Conservation (phyloP, 2,888 invertebrate species). For the Orthosia cruda region DNA sequence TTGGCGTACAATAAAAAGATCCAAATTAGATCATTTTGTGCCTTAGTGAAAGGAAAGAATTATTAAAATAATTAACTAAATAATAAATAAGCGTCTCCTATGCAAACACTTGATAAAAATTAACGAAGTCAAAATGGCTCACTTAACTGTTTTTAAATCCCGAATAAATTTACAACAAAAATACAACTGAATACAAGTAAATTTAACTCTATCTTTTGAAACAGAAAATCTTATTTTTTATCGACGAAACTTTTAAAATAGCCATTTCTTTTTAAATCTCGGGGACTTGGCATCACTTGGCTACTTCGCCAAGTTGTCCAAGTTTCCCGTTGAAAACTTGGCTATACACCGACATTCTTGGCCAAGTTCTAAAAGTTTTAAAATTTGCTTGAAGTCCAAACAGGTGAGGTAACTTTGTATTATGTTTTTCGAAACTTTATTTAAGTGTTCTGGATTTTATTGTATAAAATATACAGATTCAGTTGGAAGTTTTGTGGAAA, state of each 20-base stretch:
- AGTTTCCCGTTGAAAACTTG: conserved; percentile 60
- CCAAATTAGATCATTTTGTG: not conserved
- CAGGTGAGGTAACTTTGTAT: conserved; percentile 55
- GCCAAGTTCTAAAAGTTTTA: conserved; percentile 58
- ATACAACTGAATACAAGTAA: not conserved
- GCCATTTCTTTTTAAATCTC: conserved; percentile 58
- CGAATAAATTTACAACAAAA: conserved; percentile 3
- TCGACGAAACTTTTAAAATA: conserved; percentile 46
- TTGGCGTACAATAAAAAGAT: not conserved
- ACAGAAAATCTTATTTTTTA: conserved; percentile 43
- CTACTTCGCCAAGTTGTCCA: conserved; percentile 48
- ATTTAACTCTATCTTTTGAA: conserved; percentile 30
- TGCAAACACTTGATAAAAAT: not conserved
- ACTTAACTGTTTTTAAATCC: conserved; percentile 22
- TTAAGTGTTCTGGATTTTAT: not conserved
- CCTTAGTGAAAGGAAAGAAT: not conserved
- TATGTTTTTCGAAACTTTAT: conserved; percentile 36
- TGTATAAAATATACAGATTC: conserved; percentile 10
- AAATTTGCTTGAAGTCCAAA: conserved; percentile 48
- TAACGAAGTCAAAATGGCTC: conserved; percentile 23
- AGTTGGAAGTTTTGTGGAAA: not conserved
- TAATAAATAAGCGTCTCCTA: not conserved
- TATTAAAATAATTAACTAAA: conserved; percentile 7
- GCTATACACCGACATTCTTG: conserved; percentile 51
- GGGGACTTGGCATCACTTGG: conserved; percentile 56